Conservation (phyloP, 2,888 invertebrate genomes). For the Phragmatobia fuliginosa region DNA sequence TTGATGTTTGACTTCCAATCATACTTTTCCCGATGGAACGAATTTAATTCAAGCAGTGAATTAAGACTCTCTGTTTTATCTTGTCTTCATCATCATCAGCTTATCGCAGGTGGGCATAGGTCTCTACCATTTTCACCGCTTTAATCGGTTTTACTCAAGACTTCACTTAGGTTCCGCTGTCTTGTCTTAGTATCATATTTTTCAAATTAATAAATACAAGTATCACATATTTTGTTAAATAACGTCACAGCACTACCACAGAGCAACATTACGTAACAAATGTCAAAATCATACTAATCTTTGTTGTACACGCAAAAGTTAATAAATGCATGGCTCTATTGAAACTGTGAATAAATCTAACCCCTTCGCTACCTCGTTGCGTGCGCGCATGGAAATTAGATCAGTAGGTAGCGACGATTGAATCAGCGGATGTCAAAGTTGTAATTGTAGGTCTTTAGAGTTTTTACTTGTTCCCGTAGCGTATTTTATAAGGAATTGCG, state of each 20-base stretch:
- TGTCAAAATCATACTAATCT: constrained; percentile 80
- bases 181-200: not conserved
- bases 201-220: not conserved
- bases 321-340: constrained; percentile 81
- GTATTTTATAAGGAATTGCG: not conserved
- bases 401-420: constrained; percentile 79
- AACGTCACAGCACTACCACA: constrained; percentile 32
- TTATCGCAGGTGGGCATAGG: too few relatives aligned
- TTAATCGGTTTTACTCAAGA: too few relatives aligned
- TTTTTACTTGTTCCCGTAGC: not conserved
- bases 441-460: not conserved
- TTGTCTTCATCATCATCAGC: not conserved
- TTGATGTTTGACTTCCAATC: not conserved
- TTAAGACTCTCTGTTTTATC: not conserved
- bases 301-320: constrained; percentile 70
- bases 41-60: not conserved
- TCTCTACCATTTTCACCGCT: too few relatives aligned
- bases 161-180: too few relatives aligned
- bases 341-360: constrained; percentile 82
- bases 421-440: constrained; percentile 69
- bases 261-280: constrained; percentile 74
- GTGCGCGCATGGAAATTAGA: constrained; percentile 86
- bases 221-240: constrained; percentile 10
- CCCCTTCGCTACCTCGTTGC: constrained; percentile 77
- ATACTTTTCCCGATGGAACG: not conserved